Conservation (phyloP, 1,140 invertebrate genomes). For the Cepaea nemoralis region DNA sequence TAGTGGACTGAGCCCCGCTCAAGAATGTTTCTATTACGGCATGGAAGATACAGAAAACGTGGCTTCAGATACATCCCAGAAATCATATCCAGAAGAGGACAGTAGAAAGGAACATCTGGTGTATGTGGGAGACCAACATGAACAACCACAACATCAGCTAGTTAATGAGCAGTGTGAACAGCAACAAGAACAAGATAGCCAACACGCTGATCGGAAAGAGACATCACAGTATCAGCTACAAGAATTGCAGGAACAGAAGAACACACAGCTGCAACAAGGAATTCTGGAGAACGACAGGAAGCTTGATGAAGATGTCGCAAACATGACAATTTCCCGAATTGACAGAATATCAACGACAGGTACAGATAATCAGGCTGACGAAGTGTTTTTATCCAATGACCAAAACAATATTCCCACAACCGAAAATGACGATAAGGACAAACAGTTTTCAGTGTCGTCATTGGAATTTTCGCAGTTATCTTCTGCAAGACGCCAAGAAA, state of each 20-base stretch:
- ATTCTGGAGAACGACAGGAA: not conserved
- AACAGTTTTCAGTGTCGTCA: not conserved
- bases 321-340: not conserved
- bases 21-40: slow-evolving; percentile 7
- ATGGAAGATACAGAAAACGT: not conserved
- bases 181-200: not conserved
- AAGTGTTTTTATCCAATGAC: not conserved
- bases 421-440: not conserved
- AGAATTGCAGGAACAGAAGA: not conserved
- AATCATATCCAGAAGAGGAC: too few species aligned
- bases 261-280: not conserved
- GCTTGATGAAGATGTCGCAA: not conserved
- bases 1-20: not conserved
- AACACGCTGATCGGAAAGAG: not conserved
- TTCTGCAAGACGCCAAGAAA: not conserved
- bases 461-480: not conserved
- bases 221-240: not conserved
- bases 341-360: not conserved
- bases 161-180: not conserved
- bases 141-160: too few species aligned
- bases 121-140: too few species aligned
- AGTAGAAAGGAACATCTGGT: too few species aligned
- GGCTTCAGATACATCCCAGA: not conserved
- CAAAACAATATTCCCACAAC: not conserved
- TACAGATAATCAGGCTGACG: not conserved